These are phyloP conservation scores for Hypomecis punctinalis DNA, from an alignment of 2,888 invertebrate genomes.

Conservation along the genomic window DNA sequence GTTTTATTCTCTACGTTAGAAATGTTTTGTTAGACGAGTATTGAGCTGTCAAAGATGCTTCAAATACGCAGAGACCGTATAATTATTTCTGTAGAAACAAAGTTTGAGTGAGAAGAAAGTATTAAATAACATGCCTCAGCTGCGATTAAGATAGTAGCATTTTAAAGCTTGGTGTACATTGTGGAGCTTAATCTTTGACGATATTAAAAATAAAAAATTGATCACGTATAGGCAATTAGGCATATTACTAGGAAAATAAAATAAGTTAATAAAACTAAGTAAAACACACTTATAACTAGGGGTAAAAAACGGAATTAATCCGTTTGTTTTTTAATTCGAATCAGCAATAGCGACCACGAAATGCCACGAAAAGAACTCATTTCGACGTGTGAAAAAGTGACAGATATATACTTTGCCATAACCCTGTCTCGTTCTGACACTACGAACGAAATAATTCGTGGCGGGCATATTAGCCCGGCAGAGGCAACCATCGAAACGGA, in stretches of 20 bases:
- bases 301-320: no score
- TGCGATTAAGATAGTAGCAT: constrained; percentile 61
- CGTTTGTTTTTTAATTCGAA: no score
- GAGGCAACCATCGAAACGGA: no score
- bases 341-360: no score
- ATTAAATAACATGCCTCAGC: constrained; percentile 72
- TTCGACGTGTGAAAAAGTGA: no score
- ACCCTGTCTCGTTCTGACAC: no score
- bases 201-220: neutral
- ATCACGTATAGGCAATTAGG: neutral
- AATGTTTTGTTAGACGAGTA: constrained; percentile 70
- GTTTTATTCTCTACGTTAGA: constrained; percentile 30
- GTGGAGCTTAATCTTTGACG: neutral
- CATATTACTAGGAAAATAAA: neutral
- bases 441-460: no score
- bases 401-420: no score
- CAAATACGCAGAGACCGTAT: constrained; percentile 68
- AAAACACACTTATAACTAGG: no score
- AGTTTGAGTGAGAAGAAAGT: constrained; percentile 72
- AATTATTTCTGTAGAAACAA: constrained; percentile 73
- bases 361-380: no score
- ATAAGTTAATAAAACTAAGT: neutral
- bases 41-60: constrained; percentile 74
- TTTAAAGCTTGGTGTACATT: constrained; percentile 35
- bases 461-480: no score